Evolutionary conservation across 2,113 vertebrate genomes (phyloP).

Genomic region (Chionomys nivalis): DNA sequence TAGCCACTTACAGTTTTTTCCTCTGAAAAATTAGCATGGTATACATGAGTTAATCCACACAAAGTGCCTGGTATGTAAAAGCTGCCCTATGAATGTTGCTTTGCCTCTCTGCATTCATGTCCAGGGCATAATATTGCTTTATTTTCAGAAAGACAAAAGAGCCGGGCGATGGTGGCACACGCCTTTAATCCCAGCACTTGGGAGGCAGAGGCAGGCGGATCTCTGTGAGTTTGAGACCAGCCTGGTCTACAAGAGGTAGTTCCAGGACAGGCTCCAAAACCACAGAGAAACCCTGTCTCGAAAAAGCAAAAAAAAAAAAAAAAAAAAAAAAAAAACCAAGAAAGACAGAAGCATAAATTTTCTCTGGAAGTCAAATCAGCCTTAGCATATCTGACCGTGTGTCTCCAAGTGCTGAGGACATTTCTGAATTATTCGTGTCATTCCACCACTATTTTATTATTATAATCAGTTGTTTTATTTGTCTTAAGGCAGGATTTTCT

Average conservation of each 20-base stretch:
- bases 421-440: neutral
- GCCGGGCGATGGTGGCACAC: no score
- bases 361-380: neutral
- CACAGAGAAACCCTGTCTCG: no score
- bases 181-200: no score
- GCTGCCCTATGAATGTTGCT: neutral
- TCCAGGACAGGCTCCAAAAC: no score
- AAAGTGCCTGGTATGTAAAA: neutral
- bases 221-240: no score
- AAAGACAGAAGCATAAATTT: neutral
- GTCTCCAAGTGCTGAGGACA: neutral
- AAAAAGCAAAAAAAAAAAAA: no score
- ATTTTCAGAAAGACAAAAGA: neutral
- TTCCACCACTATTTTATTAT: no score
- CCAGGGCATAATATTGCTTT: neutral
- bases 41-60: neutral
- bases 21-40: neutral
- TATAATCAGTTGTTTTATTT: no score
- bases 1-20: neutral
- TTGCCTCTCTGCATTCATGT: neutral
- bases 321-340: no score
- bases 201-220: no score
- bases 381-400: neutral
- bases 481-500: no score
- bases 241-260: no score